These are phyloP conservation scores for Leptinotarsa juncta DNA, from an alignment of 2,888 invertebrate genomes.

Conservation along the genomic window DNA sequence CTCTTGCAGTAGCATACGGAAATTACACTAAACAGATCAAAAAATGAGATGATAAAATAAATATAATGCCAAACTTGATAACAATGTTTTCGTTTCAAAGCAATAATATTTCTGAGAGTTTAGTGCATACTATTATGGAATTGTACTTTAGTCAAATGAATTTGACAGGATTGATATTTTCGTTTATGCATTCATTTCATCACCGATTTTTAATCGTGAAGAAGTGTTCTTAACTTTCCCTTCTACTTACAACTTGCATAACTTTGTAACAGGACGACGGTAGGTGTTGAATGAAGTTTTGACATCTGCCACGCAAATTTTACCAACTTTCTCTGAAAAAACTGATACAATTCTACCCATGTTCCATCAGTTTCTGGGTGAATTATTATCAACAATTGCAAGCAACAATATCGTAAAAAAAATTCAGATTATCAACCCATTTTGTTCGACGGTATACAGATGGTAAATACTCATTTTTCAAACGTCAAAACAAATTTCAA, in stretches of 20 bases:
- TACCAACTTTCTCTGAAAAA: background rate
- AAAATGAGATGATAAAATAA: too few relatives aligned
- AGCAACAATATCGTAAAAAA: too few relatives aligned
- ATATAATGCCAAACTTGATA: too few relatives aligned
- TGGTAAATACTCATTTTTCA: background rate
- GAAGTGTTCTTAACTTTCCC: background rate
- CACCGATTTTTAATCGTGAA: background rate
- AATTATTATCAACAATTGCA: slow-evolving; percentile 1
- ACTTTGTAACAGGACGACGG: background rate
- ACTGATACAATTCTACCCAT: background rate
- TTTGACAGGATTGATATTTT: too few relatives aligned
- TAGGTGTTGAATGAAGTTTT: background rate
- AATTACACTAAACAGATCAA: too few relatives aligned
- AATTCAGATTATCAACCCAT: background rate
- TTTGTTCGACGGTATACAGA: background rate
- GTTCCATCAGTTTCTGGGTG: slow-evolving; percentile 5
- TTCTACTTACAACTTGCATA: slow-evolving; percentile 2
- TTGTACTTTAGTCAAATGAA: too few relatives aligned
- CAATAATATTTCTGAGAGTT: too few relatives aligned
- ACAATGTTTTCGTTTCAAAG: too few relatives aligned
- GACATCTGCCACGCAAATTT: background rate
- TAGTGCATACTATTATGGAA: too few relatives aligned
- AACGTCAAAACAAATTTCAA: too few relatives aligned
- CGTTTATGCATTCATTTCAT: too few relatives aligned
- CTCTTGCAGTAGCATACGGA: too few relatives aligned